Percentiles rank a stretch among this genome's conserved stretches.
These are phyloP conservation scores for Thelaira solivaga DNA, from an alignment of 2,888 invertebrate genomes.

Conservation along the genomic window DNA sequence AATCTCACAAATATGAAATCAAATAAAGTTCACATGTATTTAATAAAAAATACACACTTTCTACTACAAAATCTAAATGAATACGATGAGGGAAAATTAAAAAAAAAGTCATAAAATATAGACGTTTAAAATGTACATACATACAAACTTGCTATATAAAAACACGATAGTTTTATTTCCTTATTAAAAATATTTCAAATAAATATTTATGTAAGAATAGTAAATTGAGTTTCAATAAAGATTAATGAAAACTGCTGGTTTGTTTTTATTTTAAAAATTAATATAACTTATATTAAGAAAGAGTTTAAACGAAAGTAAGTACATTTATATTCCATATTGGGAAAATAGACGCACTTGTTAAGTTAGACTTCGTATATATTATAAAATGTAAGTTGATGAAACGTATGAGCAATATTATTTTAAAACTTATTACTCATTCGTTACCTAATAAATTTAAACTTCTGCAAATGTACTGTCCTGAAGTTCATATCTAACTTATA, in stretches of 20 bases:
- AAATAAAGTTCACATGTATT: too few species aligned
- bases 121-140: constrained; percentile 20
- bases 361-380: too few species aligned
- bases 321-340: too few species aligned
- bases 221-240: constrained; percentile 40
- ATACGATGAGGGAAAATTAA: not conserved
- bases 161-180: constrained; percentile 20
- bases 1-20: too few species aligned
- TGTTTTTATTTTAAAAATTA: not conserved
- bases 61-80: constrained; percentile 13
- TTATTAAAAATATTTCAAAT: constrained; percentile 24
- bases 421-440: too few species aligned
- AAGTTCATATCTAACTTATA: too few species aligned
- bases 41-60: not conserved
- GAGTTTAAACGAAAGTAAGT: too few species aligned
- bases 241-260: constrained; percentile 5
- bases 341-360: too few species aligned
- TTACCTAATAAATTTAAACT: too few species aligned
- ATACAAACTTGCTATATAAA: not conserved
- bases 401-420: not conserved
- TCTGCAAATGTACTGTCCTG: too few species aligned
- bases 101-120: constrained; percentile 6
- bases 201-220: constrained; percentile 31
- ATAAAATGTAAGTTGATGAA: too few species aligned
- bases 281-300: not conserved